A percentile compares a stretch with the other conserved stretches of the same genome.
phyloP scores from a whole-genome alignment of 2,888 invertebrate species.

The Melinaea menophilus region DNA sequence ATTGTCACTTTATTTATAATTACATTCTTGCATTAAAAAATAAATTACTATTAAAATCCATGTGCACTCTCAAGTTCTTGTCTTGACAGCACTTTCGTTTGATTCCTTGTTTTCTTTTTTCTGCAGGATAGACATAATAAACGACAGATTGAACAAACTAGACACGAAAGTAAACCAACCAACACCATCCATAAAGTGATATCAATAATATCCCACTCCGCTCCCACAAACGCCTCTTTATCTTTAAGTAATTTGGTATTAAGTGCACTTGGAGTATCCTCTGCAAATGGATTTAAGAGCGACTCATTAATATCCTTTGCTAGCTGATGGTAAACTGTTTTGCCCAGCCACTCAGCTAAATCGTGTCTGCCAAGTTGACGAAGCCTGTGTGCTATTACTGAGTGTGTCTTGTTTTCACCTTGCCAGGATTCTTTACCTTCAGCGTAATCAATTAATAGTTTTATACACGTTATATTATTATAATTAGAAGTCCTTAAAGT shows the following conservation, averaged over 20 bases:
- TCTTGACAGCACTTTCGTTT: conserved; percentile 23
- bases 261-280: conserved; percentile 25
- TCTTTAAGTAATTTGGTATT: conserved; percentile 35
- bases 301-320: conserved; percentile 66
- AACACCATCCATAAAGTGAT: conserved; percentile 43
- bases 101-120: conserved; percentile 18
- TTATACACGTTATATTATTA: conserved; percentile 73
- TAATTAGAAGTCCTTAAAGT: conserved; percentile 50
- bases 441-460: conserved; percentile 79
- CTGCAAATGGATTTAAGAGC: conserved; percentile 37
- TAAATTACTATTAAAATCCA: conserved; percentile 9
- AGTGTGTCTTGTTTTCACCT: conserved; percentile 78
- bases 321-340: conserved; percentile 74
- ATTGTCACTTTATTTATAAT: too few relatives aligned
- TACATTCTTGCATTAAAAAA: too few relatives aligned
- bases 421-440: conserved; percentile 50
- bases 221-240: conserved; percentile 28
- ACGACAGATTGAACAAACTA: conserved; percentile 35
- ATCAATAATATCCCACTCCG: conserved; percentile 47
- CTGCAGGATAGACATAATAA: conserved; percentile 24
- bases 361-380: conserved; percentile 76
- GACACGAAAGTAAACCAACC: conserved; percentile 34
- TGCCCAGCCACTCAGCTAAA: conserved; percentile 80
- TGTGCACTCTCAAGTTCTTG: conserved; percentile 12
- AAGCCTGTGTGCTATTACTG: conserved; percentile 72